These are phyloP conservation scores for Lucifuga dentata DNA, from an alignment of 2,113 vertebrate species.

Conservation along the genomic window DNA sequence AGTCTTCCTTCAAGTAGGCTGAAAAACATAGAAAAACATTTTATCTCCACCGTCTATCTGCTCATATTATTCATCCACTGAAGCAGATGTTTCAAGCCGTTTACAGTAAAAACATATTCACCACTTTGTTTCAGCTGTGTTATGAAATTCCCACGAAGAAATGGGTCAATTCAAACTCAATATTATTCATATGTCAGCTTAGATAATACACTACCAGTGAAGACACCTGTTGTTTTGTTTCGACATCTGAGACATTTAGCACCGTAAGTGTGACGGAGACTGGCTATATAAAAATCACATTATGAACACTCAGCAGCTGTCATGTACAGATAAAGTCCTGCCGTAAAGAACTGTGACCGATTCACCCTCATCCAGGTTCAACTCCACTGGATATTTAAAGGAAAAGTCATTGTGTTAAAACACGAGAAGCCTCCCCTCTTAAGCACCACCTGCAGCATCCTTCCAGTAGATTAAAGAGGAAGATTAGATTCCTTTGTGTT, in stretches of 20 bases:
- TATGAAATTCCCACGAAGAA: constrained; percentile 5
- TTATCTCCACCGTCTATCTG: constrained; percentile 42
- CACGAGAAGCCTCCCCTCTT: too few relatives aligned
- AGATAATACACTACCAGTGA: constrained; percentile 7
- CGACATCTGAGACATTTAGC: not conserved
- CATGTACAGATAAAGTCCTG: not conserved
- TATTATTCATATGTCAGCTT: constrained; percentile 10
- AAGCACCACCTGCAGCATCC: too few relatives aligned
- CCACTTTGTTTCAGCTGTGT: constrained; percentile 6
- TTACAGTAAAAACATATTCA: constrained; percentile 7
- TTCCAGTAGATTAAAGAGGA: too few relatives aligned
- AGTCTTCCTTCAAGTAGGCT: constrained; percentile 20
- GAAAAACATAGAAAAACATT: constrained; percentile 48
- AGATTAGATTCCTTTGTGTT: too few relatives aligned
- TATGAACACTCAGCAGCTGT: not conserved
- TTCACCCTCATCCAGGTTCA: not conserved
- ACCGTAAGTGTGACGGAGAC: not conserved
- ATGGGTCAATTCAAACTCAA: not conserved
- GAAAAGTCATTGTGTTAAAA: too few relatives aligned
- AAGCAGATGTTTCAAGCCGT: constrained; percentile 33
- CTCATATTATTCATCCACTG: constrained; percentile 35
- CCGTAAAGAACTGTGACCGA: fast-evolving
- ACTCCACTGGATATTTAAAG: not conserved
- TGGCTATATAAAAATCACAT: not conserved
- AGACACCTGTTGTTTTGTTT: constrained; percentile 1